phyloP scores from a whole-genome alignment of 2,113 vertebrate genomes.

The Vulpes lagopus region DNA sequence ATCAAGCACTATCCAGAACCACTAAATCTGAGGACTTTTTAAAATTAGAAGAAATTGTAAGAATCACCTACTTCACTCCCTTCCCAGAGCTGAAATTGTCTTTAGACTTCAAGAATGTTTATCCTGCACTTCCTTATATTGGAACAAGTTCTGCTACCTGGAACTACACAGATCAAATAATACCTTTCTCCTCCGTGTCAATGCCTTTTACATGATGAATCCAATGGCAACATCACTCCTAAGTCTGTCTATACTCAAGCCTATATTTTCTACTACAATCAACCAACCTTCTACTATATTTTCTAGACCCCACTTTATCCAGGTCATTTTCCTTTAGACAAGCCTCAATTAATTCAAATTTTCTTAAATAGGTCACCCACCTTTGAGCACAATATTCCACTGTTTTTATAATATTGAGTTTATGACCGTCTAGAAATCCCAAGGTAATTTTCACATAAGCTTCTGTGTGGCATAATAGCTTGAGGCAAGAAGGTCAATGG shows the following conservation, averaged over 20 bases:
- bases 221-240: background rate
- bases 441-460: conserved; percentile 47
- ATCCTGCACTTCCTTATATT: background rate
- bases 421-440: background rate
- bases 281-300: background rate
- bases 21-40: background rate
- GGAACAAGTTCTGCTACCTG: background rate
- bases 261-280: background rate
- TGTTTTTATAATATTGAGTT: conserved; percentile 23
- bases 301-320: background rate
- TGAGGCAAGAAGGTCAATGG: background rate
- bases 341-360: background rate
- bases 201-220: background rate
- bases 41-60: background rate
- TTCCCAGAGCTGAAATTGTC: background rate
- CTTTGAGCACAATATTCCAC: background rate
- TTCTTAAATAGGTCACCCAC: background rate
- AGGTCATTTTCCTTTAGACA: background rate
- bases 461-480: background rate
- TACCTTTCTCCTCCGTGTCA: background rate
- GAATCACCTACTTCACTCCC: background rate
- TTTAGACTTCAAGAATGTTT: conserved; percentile 27
- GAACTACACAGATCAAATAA: background rate
- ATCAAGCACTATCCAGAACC: background rate
- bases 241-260: background rate